Percentiles rank a stretch among this genome's conserved stretches.
Conservation (phyloP, 2,888 invertebrate genomes). For the Sphaerophoria taeniata region DNA sequence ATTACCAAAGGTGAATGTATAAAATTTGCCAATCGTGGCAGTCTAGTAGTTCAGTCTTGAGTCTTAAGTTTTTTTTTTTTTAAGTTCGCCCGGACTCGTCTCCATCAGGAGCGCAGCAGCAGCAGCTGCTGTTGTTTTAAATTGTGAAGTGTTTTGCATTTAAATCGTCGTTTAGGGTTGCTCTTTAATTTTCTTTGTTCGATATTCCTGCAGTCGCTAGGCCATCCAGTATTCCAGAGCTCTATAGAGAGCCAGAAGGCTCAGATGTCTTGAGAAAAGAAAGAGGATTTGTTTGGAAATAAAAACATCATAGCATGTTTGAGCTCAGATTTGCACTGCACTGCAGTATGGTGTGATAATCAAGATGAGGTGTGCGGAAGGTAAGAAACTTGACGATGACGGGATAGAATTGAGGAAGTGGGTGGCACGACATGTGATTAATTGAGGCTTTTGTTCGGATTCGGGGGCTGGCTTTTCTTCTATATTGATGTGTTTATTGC, state of each 20-base stretch:
- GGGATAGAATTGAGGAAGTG: conserved; percentile 61
- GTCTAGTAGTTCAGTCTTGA: conserved; percentile 37
- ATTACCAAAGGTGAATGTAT: conserved; percentile 68
- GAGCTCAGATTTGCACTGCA: conserved; percentile 2
- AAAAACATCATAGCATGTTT: conserved; percentile 62
- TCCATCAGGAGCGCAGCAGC: neutral
- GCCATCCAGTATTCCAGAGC: neutral
- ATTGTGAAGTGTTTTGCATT: conserved; percentile 74
- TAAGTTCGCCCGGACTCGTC: neutral
- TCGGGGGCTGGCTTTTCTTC: conserved; percentile 1
- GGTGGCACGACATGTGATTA: conserved; percentile 74
- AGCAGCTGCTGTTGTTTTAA: conserved; percentile 59
- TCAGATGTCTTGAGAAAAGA: conserved; percentile 39
- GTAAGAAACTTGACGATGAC: neutral
- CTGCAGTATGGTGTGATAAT: conserved; percentile 19
- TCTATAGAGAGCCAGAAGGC: conserved; percentile 7
- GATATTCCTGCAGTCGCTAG: conserved; percentile 21
- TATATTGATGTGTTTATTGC: conserved; percentile 60
- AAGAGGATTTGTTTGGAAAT: conserved; percentile 57
- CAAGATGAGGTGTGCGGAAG: conserved; percentile 2
- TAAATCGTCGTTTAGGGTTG: conserved; percentile 73
- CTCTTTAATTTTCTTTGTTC: conserved; percentile 71
- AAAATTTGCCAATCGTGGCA: conserved; percentile 71
- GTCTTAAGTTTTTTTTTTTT: neutral
- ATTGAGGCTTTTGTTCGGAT: conserved; percentile 57